Percentiles rank a stretch among this genome's conserved stretches.
Evolutionary conservation across 2,797 vertebrate species (phyloP).

Genomic region (Melanotaenia nigrans): DNA sequence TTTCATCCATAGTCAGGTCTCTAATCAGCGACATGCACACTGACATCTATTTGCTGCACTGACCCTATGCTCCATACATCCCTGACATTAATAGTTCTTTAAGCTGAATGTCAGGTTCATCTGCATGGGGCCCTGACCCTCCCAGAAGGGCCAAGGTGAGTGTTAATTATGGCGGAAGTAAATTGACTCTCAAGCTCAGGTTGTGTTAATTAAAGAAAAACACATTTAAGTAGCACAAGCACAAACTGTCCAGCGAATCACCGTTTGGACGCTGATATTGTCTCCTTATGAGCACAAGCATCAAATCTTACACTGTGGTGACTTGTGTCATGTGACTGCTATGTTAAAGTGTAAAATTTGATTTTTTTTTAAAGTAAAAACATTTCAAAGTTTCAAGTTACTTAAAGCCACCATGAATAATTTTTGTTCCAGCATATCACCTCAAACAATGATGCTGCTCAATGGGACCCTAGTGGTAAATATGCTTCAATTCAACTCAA

Average conservation of each 20-base stretch:
- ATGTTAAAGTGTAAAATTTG: too few relatives aligned
- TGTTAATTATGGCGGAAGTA: constrained; percentile 61
- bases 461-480: too few relatives aligned
- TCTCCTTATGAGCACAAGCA: constrained; percentile 3
- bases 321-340: too few relatives aligned
- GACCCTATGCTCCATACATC: constrained; percentile 46
- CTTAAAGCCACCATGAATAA: too few relatives aligned
- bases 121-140: constrained; percentile 22
- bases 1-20: constrained; percentile 44
- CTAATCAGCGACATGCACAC: constrained; percentile 36
- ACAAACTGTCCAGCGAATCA: constrained; percentile 14
- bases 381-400: too few relatives aligned
- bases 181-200: constrained; percentile 64
- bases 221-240: constrained; percentile 28
- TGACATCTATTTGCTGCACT: constrained; percentile 37
- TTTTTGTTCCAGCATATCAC: too few relatives aligned
- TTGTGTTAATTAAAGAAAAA: constrained; percentile 57
- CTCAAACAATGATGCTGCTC: too few relatives aligned
- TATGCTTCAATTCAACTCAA: too few relatives aligned
- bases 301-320: not conserved
- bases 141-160: constrained; percentile 58
- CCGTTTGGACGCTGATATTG: not conserved
- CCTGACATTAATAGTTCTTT: constrained; percentile 67
- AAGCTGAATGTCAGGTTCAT: constrained; percentile 71
- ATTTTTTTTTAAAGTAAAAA: too few relatives aligned